A percentile compares a stretch with the other conserved stretches of the same genome.
phyloP scores from a whole-genome alignment of 64 coral and sea anemone species.

The Montipora foliosa region DNA sequence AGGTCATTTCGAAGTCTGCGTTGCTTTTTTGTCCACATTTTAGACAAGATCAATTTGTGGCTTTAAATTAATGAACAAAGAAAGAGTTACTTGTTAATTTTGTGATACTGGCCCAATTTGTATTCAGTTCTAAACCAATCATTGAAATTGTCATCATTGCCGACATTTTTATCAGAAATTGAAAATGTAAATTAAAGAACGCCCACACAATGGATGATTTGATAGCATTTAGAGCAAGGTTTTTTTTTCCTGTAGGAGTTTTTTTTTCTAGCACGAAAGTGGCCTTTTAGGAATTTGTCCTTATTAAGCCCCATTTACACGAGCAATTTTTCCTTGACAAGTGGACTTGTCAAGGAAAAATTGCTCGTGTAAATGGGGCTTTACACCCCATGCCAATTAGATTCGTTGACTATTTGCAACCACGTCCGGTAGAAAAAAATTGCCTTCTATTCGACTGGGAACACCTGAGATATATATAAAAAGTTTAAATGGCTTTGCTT shows the following conservation, averaged over 20 bases:
- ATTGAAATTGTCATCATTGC: background rate
- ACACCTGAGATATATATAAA: background rate
- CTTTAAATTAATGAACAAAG: constrained; percentile 13
- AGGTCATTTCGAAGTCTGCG: too few relatives aligned
- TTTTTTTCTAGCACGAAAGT: too few relatives aligned
- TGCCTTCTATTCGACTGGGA: background rate
- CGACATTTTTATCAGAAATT: background rate
- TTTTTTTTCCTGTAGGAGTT: background rate
- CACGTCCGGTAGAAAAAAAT: too few relatives aligned
- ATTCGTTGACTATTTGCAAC: too few relatives aligned
- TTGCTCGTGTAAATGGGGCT: too few relatives aligned
- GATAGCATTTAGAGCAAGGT: too few relatives aligned
- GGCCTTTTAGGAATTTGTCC: background rate
- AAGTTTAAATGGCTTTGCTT: too few relatives aligned
- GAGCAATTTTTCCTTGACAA: background rate
- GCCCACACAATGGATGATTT: background rate
- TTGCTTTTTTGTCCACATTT: too few relatives aligned
- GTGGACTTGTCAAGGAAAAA: too few relatives aligned
- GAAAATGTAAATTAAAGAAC: background rate
- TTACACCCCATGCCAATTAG: too few relatives aligned
- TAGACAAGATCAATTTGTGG: constrained; percentile 16
- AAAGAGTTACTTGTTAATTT: background rate
- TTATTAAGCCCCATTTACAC: background rate
- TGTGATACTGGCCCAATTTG: background rate
- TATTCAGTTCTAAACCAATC: background rate